These are phyloP conservation scores for Mungos mungo DNA, from an alignment of 2,113 vertebrate species.

Conservation along the genomic window DNA sequence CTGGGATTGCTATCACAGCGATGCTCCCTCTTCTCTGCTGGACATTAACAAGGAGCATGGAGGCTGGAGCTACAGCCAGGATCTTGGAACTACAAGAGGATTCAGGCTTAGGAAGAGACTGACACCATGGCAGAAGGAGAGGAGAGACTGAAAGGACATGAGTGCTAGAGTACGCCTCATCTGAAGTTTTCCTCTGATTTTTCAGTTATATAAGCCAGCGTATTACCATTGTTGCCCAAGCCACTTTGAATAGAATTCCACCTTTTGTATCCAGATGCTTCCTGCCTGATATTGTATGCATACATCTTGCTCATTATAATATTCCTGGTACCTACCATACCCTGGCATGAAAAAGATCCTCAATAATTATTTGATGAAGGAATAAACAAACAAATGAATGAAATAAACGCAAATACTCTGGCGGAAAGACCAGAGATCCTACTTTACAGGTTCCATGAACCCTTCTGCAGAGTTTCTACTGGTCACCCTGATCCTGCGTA, in stretches of 20 bases:
- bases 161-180: background rate
- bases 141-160: background rate
- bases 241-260: background rate
- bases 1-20: background rate
- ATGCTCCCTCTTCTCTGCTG: background rate
- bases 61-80: background rate
- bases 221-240: background rate
- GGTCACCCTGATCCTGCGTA: background rate
- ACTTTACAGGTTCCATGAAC: background rate
- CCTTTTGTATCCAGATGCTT: background rate
- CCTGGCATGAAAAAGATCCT: background rate
- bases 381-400: background rate
- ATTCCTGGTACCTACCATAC: background rate
- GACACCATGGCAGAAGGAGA: background rate
- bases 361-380: conserved; percentile 6
- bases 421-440: background rate
- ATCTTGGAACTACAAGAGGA: background rate
- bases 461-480: background rate
- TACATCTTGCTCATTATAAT: background rate
- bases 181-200: background rate
- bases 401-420: background rate
- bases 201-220: background rate
- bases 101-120: background rate
- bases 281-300: background rate
- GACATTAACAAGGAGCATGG: background rate